Evolutionary conservation across 2,888 invertebrate genomes (phyloP).

Genomic region (Dendrolimus pini): DNA sequence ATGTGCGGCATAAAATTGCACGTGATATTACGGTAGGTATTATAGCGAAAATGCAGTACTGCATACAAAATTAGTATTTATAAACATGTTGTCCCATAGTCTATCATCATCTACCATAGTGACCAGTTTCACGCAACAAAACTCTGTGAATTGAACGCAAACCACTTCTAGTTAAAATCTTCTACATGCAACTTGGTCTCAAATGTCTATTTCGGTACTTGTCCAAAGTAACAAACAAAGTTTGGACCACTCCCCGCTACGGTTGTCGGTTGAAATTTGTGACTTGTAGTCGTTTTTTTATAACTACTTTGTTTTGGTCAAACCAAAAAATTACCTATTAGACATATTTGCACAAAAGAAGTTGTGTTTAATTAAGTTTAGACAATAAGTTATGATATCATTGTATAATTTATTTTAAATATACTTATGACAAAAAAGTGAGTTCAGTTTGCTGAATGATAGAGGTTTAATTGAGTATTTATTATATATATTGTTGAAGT

Average conservation of each 20-base stretch:
- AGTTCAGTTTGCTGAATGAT: slow-evolving; percentile 77
- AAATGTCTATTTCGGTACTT: too few species aligned
- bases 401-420: slow-evolving; percentile 68
- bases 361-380: slow-evolving; percentile 78
- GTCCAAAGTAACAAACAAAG: too few species aligned
- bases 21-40: too few species aligned
- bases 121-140: too few species aligned
- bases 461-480: slow-evolving; percentile 77
- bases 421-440: slow-evolving; percentile 75
- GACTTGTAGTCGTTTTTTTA: slow-evolving; percentile 1
- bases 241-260: neutral
- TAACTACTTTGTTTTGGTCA: slow-evolving; percentile 52
- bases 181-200: too few species aligned
- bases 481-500: slow-evolving; percentile 79
- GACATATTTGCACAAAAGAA: slow-evolving; percentile 76
- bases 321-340: slow-evolving; percentile 71
- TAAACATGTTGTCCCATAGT: too few species aligned
- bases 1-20: too few species aligned
- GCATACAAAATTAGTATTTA: too few species aligned
- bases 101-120: too few species aligned
- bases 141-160: too few species aligned
- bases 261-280: neutral
- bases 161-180: too few species aligned
- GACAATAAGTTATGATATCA: slow-evolving; percentile 76
- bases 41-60: too few species aligned